A percentile compares a stretch with the other conserved stretches of the same genome.
These are phyloP conservation scores for Emydoidea blandingii DNA, from an alignment of 2,797 vertebrate genomes.

Conservation along the genomic window DNA sequence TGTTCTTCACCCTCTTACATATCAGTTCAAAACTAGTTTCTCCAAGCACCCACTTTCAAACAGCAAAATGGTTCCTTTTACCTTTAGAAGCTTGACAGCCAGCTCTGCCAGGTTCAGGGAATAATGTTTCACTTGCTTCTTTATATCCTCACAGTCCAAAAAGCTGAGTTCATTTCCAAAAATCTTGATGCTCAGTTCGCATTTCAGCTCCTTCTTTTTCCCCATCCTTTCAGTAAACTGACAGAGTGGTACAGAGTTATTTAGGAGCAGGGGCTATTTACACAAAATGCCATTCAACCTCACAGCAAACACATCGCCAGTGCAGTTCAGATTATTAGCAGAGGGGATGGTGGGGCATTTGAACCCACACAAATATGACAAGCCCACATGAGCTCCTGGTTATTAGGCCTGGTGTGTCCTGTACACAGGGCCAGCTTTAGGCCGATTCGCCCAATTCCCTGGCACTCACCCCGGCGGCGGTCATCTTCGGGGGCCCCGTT, in stretches of 20 bases:
- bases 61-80: conserved; percentile 62
- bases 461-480: no score
- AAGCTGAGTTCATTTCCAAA: conserved; percentile 88
- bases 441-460: no score
- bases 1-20: neutral
- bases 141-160: conserved; percentile 84
- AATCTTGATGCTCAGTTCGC: conserved; percentile 85
- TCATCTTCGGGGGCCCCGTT: no score
- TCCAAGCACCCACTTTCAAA: neutral
- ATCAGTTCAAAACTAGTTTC: neutral
- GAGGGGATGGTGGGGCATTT: neutral
- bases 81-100: conserved; percentile 88
- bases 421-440: neutral
- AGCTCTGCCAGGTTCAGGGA: conserved; percentile 85
- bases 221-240: conserved; percentile 81
- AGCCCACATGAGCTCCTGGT: neutral
- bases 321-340: neutral
- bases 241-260: conserved; percentile 4
- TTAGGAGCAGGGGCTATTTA: neutral
- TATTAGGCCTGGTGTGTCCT: neutral
- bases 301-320: neutral
- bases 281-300: neutral
- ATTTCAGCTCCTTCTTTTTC: conserved; percentile 70
- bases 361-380: neutral
- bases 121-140: conserved; percentile 75